Base-by-base conservation (phyloP, 2,888 invertebrate species). In the Chymomyza fuscimana region DNA sequence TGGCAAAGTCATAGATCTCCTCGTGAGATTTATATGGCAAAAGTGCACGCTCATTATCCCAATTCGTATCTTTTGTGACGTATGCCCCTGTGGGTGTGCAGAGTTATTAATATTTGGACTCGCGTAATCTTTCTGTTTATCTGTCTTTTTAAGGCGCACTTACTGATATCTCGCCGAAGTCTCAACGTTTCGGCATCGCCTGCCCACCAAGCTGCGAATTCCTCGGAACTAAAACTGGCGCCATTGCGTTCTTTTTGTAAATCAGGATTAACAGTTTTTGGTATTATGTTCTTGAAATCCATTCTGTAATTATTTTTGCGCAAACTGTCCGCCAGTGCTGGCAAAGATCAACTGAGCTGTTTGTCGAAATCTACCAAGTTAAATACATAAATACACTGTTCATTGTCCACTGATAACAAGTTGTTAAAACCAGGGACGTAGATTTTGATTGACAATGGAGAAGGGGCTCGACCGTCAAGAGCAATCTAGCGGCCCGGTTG, bases 161-260 rank as follows among this genome's bases (percentile, higher is more conserved):
- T 71, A 86, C 85, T 82, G 19, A 82, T 1, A 32, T 66, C 67
- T 58, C 85, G 66, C 46, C 76, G 85, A 59, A 82, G 79, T 15
- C 73, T 73, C 4, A 86, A 66, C 19, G 95, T 95, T 64, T 95
- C 93, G 67, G 92, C 92, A 19, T 95, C 94, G 4, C 97, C 97
- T 92, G 96, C 95, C 73, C 96, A 93, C 77, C 96, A 93, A 91
- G 95, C 92, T 0, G 96, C 97, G 75, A 97, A 92, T 91, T 97
- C 97, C 74, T 92, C 92, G 5, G 94, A 92, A 89, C 94, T 93
- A 87, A 96, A 96, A 9, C 94, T 94, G 83, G 96, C 96, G 80
- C 93, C 94, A 77, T 94, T 92, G 67, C 96, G 93, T 92, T 97
- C 96, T 76, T 92, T 94, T 82, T 93, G 92, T 76, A 96, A 92